These are phyloP conservation scores for Phallusia fumigata DNA, from an alignment of 23 tunicate species.

Conservation along the genomic window DNA sequence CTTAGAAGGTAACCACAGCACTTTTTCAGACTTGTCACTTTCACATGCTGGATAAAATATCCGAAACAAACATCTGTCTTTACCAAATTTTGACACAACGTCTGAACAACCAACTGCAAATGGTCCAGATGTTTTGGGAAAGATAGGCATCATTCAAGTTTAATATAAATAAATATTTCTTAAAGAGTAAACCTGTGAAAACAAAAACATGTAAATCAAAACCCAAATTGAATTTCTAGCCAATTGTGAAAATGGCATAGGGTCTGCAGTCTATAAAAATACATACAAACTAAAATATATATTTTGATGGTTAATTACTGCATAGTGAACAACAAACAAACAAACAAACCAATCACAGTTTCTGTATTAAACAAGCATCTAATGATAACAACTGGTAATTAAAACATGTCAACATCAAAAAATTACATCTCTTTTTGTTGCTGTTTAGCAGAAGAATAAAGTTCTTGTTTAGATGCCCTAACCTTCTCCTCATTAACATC, in stretches of 20 bases:
- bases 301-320: too few relatives aligned
- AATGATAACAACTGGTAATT: too few relatives aligned
- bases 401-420: too few relatives aligned
- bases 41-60: slow-evolving; percentile 46
- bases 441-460: not conserved
- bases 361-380: too few relatives aligned
- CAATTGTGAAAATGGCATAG: too few relatives aligned
- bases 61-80: slow-evolving; percentile 54
- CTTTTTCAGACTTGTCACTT: not conserved
- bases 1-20: not conserved
- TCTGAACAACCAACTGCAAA: slow-evolving; percentile 69
- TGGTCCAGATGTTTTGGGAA: slow-evolving; percentile 54
- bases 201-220: too few relatives aligned
- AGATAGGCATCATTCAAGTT: not conserved
- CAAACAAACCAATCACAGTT: too few relatives aligned
- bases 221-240: too few relatives aligned
- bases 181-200: not conserved
- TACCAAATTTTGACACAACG: slow-evolving; percentile 49
- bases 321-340: too few relatives aligned
- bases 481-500: slow-evolving; percentile 49
- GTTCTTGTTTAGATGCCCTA: slow-evolving; percentile 30
- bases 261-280: too few relatives aligned
- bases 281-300: too few relatives aligned
- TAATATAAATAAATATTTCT: not conserved
- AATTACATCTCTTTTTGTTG: too few relatives aligned